These are phyloP conservation scores for Adelosebastes latens DNA, from an alignment of 2,797 vertebrate genomes.

Conservation along the genomic window DNA sequence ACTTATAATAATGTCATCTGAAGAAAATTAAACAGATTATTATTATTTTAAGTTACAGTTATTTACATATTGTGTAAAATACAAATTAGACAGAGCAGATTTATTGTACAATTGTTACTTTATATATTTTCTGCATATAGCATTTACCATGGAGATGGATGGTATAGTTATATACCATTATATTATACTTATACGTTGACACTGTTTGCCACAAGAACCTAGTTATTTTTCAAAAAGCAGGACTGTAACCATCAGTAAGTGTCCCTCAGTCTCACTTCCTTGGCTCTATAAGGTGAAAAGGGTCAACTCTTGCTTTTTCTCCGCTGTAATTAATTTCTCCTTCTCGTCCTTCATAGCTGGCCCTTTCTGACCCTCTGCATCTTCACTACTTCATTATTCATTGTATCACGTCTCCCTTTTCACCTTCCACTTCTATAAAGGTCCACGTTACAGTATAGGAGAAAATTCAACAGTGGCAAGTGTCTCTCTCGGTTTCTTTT, in stretches of 20 bases:
- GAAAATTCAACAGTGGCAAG: neutral
- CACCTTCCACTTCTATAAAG: neutral
- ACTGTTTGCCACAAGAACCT: neutral
- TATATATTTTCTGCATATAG: too few species aligned
- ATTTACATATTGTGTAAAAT: too few species aligned
- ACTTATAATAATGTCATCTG: too few species aligned
- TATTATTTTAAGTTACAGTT: too few species aligned
- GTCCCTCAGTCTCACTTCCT: constrained; percentile 9
- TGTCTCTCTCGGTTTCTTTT: neutral
- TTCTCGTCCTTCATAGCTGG: constrained; percentile 13
- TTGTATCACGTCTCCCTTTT: neutral
- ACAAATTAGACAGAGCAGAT: too few species aligned
- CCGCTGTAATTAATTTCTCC: constrained; percentile 30
- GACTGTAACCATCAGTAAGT: constrained; percentile 2
- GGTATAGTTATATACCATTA: too few species aligned
- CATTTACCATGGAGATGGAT: too few species aligned
- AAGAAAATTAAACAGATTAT: too few species aligned
- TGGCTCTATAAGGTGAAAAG: neutral
- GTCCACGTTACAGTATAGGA: neutral
- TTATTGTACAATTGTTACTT: too few species aligned
- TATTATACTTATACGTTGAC: neutral
- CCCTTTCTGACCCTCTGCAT: constrained; percentile 5
- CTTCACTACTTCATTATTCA: constrained; percentile 1
- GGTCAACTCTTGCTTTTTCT: constrained; percentile 29
- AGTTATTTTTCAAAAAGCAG: neutral